Percentiles rank a stretch among this genome's conserved stretches.
Conservation (phyloP, 2,797 vertebrate species). For the Enteromius afrohamiltoni region DNA sequence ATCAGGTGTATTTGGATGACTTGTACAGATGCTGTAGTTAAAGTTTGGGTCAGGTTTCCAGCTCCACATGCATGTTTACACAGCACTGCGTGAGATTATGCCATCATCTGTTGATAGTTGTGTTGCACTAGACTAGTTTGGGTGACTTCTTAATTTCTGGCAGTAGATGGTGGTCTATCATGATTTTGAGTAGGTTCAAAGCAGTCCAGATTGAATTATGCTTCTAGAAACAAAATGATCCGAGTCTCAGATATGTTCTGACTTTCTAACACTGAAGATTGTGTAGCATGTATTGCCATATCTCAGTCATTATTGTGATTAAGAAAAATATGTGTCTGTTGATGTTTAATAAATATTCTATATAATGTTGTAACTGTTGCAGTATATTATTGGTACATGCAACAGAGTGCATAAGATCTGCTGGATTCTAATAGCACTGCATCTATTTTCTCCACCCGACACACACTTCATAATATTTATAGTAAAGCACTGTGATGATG, state of each 20-base stretch:
- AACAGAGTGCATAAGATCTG: neutral
- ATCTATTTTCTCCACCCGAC: neutral
- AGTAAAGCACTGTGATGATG: neutral
- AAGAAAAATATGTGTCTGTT: neutral
- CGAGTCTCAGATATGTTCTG: too few relatives aligned
- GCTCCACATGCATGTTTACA: slow-evolving; percentile 1
- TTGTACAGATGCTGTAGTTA: neutral
- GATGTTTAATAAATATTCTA: neutral
- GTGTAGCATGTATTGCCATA: neutral
- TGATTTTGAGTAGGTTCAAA: neutral
- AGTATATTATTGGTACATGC: neutral
- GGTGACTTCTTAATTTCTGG: neutral
- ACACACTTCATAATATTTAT: slow-evolving; percentile 18
- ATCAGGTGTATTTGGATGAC: neutral
- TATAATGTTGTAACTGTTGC: neutral
- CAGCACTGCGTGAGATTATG: neutral
- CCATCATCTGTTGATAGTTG: neutral
- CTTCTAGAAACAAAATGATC: neutral
- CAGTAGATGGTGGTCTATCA: neutral
- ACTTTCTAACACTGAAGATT: neutral
- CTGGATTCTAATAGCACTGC: neutral
- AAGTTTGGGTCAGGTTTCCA: neutral
- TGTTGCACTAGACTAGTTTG: neutral
- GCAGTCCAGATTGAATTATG: neutral
- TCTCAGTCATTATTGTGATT: neutral